Conservation (phyloP, 2,113 vertebrate species). For the Pollachius pollachius region DNA sequence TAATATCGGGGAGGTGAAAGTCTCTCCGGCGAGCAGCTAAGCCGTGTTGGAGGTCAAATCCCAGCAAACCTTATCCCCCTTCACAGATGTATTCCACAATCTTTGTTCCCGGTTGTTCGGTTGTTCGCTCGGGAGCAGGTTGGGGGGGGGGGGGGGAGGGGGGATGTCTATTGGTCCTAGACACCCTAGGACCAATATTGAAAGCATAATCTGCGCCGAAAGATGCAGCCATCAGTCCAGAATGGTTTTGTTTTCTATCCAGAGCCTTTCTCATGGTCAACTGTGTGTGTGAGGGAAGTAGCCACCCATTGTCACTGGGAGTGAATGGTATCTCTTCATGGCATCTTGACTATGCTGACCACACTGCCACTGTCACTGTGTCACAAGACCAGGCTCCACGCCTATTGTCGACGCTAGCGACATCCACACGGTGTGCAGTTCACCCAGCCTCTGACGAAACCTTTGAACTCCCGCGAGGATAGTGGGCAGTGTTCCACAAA, state of each 20-base stretch:
- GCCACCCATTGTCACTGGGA: slow-evolving; percentile 30
- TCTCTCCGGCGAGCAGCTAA: no score
- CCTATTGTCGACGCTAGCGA: slow-evolving; percentile 43
- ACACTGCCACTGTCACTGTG: slow-evolving; percentile 49
- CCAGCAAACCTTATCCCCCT: slow-evolving; percentile 5
- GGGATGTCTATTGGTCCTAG: no score
- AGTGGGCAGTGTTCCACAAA: not conserved
- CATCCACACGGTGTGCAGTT: slow-evolving; percentile 36
- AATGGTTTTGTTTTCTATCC: not conserved
- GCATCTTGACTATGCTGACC: slow-evolving; percentile 58
- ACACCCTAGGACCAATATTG: no score
- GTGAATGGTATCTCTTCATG: slow-evolving; percentile 48
- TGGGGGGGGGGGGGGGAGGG: not conserved
- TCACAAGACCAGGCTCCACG: slow-evolving; percentile 57
- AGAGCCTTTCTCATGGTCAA: not conserved
- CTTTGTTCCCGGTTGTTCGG: slow-evolving; percentile 13
- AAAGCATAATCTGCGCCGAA: no score
- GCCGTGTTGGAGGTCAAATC: no score
- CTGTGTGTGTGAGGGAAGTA: not conserved
- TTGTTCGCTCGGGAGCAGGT: not conserved
- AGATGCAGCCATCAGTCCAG: no score
- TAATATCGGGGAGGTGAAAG: no score
- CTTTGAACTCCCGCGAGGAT: slow-evolving; percentile 20
- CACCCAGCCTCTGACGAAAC: slow-evolving; percentile 20
- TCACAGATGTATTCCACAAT: slow-evolving; percentile 17